Evolutionary conservation across 2,797 vertebrate genomes (phyloP).

Genomic region (Sitta carolinensis): DNA sequence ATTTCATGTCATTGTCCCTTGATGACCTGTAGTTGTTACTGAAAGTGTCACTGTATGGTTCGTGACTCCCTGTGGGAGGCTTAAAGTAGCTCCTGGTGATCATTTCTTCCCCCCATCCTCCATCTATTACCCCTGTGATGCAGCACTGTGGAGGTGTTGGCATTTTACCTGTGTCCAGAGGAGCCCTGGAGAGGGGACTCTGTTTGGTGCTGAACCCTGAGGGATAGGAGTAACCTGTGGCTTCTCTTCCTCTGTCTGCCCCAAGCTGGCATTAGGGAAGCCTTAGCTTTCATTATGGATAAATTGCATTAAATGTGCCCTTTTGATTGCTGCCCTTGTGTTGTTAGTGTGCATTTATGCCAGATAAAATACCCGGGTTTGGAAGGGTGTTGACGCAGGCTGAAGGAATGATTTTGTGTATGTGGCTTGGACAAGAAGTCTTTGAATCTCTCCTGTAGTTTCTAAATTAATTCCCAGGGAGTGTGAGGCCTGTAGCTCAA

Average conservation of each 20-base stretch:
- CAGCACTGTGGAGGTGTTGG: background rate
- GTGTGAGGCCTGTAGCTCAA: background rate
- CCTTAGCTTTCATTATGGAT: background rate
- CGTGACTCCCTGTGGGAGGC: background rate
- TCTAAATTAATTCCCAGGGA: background rate
- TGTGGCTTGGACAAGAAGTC: background rate
- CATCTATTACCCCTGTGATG: no score
- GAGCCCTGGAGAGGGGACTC: background rate
- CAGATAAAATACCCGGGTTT: background rate
- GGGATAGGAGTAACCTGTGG: background rate
- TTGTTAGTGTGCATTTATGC: background rate
- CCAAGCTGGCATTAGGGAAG: rapidly evolving
- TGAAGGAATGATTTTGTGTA: background rate
- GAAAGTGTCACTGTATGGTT: background rate
- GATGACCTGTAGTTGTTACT: background rate
- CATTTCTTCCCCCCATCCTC: rapidly evolving
- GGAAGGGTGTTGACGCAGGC: background rate
- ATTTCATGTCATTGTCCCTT: background rate
- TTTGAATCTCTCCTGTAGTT: background rate
- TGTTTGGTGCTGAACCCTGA: background rate
- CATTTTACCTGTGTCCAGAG: background rate
- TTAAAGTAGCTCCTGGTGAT: background rate
- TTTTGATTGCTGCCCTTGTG: rapidly evolving
- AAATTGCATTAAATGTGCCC: background rate
- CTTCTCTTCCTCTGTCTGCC: background rate